phyloP scores from a whole-genome alignment of 1,140 invertebrate species.

The Heliconius hewitsoni region DNA sequence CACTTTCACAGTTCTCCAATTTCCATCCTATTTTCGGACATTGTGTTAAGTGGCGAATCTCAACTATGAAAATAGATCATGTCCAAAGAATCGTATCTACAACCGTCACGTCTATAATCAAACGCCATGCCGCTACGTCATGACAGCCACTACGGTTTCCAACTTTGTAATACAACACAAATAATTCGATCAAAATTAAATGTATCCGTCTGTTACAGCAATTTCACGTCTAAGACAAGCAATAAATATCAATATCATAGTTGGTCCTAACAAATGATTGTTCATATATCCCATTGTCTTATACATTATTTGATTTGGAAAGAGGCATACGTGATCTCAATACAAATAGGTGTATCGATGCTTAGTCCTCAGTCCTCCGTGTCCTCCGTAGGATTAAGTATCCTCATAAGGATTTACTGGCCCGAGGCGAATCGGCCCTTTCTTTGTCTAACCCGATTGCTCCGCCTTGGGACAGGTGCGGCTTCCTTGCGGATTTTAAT shows the following conservation, averaged over 20 bases:
- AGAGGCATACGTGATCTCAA: slow-evolving; percentile 30
- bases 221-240: background rate
- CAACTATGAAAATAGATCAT: too few species aligned
- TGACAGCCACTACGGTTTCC: too few species aligned
- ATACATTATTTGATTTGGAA: slow-evolving; percentile 30
- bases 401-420: slow-evolving; percentile 58
- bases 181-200: background rate
- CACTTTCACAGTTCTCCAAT: too few species aligned
- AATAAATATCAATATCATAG: slow-evolving; percentile 3
- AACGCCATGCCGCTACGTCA: too few species aligned
- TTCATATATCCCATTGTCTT: slow-evolving; percentile 10
- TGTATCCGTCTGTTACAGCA: background rate
- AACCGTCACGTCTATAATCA: too few species aligned
- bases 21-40: too few species aligned
- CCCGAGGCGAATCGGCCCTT: slow-evolving; percentile 60
- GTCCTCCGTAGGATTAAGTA: slow-evolving; percentile 51
- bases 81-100: too few species aligned
- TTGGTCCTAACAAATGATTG: slow-evolving; percentile 10
- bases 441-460: slow-evolving; percentile 69
- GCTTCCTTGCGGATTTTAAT: slow-evolving; percentile 69
- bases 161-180: too few species aligned
- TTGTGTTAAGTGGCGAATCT: too few species aligned
- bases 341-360: slow-evolving; percentile 37
- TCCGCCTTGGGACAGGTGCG: slow-evolving; percentile 65
- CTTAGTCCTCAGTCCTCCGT: slow-evolving; percentile 46